phyloP scores from a whole-genome alignment of 1,140 invertebrate species.

The Lordiphosa mommai region DNA sequence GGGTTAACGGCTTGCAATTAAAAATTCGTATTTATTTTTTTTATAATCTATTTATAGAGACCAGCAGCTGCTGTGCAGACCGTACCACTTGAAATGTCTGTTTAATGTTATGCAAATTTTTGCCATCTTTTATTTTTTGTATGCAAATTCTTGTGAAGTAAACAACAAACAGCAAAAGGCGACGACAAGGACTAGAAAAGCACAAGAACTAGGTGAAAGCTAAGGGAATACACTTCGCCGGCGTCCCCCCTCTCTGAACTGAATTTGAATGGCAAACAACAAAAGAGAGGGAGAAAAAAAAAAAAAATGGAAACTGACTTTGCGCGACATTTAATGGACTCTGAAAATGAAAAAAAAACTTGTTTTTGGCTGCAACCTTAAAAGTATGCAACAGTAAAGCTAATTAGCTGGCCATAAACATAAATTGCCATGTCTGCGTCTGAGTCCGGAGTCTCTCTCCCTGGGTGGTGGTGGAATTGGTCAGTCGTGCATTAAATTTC shows the following conservation, averaged over 20 bases:
- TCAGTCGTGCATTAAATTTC: not conserved
- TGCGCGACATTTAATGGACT: conserved; percentile 32
- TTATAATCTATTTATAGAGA: not conserved
- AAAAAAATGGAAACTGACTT: conserved; percentile 5
- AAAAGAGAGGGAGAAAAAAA: not conserved
- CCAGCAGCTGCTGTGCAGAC: conserved; percentile 18
- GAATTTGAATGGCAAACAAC: conserved; percentile 38
- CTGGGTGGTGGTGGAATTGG: too few relatives aligned
- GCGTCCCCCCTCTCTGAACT: conserved; percentile 10
- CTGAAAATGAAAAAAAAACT: conserved; percentile 29
- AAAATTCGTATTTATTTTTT: too few relatives aligned
- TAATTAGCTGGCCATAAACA: conserved; percentile 45
- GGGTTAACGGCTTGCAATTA: not conserved
- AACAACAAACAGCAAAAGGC: conserved; percentile 47
- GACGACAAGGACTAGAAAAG: conserved; percentile 8
- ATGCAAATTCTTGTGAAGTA: conserved; percentile 62
- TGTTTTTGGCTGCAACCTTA: conserved; percentile 28
- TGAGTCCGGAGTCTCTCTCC: too few relatives aligned
- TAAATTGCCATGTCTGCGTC: conserved; percentile 34
- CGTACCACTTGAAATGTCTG: conserved; percentile 48
- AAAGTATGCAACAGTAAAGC: conserved; percentile 10
- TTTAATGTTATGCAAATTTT: conserved; percentile 72
- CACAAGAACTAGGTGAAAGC: conserved; percentile 36
- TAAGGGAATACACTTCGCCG: conserved; percentile 14
- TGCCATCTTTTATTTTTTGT: conserved; percentile 32